phyloP scores from a whole-genome alignment of 92 coral and sea anemone species.

The Porites evermanni region DNA sequence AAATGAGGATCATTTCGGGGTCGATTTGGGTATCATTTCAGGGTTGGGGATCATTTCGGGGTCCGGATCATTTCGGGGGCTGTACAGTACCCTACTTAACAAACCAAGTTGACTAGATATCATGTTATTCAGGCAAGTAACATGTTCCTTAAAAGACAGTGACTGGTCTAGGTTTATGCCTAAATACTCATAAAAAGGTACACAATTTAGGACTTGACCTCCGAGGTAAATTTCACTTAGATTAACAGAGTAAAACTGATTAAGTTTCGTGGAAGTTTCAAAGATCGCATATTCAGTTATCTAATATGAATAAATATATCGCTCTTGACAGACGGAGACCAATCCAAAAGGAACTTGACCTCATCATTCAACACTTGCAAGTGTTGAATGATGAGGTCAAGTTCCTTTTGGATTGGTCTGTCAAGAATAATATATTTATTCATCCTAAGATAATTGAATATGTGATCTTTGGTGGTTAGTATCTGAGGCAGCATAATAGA shows the following conservation, averaged over 20 bases:
- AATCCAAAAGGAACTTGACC: too few species aligned
- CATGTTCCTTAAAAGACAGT: constrained; percentile 29
- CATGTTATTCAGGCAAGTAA: constrained; percentile 9
- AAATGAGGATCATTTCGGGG: too few species aligned
- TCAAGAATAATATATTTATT: too few species aligned
- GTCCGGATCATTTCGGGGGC: too few species aligned
- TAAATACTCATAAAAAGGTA: constrained; percentile 18
- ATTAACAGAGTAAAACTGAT: neutral
- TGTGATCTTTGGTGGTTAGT: too few species aligned
- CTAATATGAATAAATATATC: neutral
- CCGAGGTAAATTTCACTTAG: constrained; percentile 3
- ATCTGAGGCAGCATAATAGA: too few species aligned
- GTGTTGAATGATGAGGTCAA: too few species aligned
- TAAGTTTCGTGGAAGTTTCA: neutral
- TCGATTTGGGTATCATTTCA: too few species aligned
- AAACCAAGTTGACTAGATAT: constrained; percentile 40
- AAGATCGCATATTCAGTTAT: constrained; percentile 16
- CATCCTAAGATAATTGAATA: too few species aligned
- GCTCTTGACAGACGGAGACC: neutral
- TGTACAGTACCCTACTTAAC: constrained; percentile 4
- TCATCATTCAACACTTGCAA: too few species aligned
- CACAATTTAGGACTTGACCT: constrained; percentile 20
- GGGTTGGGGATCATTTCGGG: too few species aligned
- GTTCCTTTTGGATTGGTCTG: too few species aligned
- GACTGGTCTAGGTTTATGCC: constrained; percentile 36